Conservation (phyloP, 2,113 vertebrate species). For the Austrofundulus limnaeus region DNA sequence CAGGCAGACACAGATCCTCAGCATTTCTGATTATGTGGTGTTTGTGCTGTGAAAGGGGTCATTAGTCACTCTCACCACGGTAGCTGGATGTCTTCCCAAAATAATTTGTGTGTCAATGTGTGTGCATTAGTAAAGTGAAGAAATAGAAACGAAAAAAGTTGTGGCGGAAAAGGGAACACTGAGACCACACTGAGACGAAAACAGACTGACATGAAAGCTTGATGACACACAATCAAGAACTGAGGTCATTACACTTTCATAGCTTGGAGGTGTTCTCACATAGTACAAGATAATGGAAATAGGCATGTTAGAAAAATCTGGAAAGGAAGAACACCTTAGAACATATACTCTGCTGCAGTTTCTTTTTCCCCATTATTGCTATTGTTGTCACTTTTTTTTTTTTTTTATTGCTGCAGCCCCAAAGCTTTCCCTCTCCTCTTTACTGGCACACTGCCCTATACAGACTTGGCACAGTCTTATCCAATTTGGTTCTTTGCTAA, state of each 20-base stretch:
- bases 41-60: slow-evolving; percentile 64
- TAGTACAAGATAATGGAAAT: slow-evolving; percentile 14
- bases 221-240: slow-evolving; percentile 14
- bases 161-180: slow-evolving; percentile 11
- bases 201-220: neutral
- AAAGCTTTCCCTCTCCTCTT: slow-evolving; percentile 44
- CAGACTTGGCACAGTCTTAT: slow-evolving; percentile 72
- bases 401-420: slow-evolving; percentile 45
- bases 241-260: neutral
- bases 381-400: slow-evolving; percentile 49
- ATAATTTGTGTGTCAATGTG: slow-evolving; percentile 40
- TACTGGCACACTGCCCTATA: slow-evolving; percentile 62
- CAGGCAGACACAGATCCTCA: slow-evolving; percentile 70
- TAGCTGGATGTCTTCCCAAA: slow-evolving; percentile 68
- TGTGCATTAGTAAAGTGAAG: slow-evolving; percentile 16
- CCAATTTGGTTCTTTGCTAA: slow-evolving; percentile 75
- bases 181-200: slow-evolving; percentile 2
- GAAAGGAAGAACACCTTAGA: too few species aligned
- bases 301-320: neutral
- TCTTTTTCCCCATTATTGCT: slow-evolving; percentile 13
- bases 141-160: slow-evolving; percentile 20
- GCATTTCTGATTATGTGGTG: slow-evolving; percentile 74
- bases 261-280: neutral
- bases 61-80: slow-evolving; percentile 74
- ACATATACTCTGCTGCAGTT: neutral